Conservation (phyloP, 2,113 vertebrate genomes). For the Melanerpes aurifrons region DNA sequence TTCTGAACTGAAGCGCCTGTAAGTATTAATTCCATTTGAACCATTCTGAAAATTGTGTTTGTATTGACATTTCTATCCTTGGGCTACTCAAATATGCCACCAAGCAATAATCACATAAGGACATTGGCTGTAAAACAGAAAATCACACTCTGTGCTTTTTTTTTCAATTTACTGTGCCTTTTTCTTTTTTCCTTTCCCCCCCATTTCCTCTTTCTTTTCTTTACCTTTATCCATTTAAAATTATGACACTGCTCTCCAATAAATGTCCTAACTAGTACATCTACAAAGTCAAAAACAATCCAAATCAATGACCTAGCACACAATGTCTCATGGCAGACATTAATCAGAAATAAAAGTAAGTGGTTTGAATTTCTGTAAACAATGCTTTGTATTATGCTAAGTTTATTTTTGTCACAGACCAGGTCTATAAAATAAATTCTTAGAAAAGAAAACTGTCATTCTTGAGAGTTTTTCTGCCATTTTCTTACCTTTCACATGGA, state of each 20-base stretch:
- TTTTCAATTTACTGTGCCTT: not conserved
- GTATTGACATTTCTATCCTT: conserved; percentile 38
- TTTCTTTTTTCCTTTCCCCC: not conserved
- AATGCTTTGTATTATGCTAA: not conserved
- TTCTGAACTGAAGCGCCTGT: conserved; percentile 83
- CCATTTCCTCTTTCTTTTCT: not conserved
- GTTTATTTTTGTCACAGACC: not conserved
- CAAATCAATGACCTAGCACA: not conserved
- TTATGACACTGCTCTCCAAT: not conserved
- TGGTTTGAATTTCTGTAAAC: not conserved
- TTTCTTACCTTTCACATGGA: not conserved
- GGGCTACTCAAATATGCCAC: conserved; percentile 22
- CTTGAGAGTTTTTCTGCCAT: not conserved
- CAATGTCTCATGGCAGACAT: not conserved
- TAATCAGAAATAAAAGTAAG: not conserved
- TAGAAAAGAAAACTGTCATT: not conserved
- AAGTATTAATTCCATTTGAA: conserved; percentile 78
- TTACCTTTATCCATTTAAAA: not conserved
- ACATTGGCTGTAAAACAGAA: not conserved
- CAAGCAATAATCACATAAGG: conserved; percentile 26
- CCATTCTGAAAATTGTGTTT: conserved; percentile 48
- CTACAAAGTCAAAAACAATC: accelerated
- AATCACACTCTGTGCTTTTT: not conserved
- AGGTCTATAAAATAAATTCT: not conserved
- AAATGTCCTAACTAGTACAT: not conserved